Conservation (phyloP, 2,797 vertebrate genomes). For the Lateolabrax maculatus region DNA sequence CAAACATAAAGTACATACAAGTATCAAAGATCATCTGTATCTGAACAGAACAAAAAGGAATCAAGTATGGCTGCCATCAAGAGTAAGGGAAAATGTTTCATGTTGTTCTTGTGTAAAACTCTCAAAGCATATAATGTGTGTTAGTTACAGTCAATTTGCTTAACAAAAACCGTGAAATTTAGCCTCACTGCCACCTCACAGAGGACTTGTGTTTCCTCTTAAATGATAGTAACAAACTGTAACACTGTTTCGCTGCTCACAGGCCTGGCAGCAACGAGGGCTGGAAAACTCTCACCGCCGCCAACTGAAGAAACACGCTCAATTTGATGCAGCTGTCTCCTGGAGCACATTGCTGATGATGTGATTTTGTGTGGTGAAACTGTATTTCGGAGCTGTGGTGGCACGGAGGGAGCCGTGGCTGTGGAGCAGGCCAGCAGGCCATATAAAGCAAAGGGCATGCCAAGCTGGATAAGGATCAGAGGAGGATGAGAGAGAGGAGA, state of each 20-base stretch:
- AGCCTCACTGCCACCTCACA: constrained; percentile 29
- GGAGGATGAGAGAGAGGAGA: constrained; percentile 53
- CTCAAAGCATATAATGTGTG: constrained; percentile 17
- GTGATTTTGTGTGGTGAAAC: constrained; percentile 62
- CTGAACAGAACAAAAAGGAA: constrained; percentile 10
- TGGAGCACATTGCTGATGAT: constrained; percentile 60
- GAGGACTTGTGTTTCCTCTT: constrained; percentile 41
- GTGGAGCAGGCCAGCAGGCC: constrained; percentile 65
- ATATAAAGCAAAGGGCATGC: constrained; percentile 84
- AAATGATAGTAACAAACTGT: constrained; percentile 39
- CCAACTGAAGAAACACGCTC: constrained; percentile 71
- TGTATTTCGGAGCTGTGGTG: constrained; percentile 56
- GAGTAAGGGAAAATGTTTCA: constrained; percentile 7
- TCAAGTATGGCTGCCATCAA: background rate
- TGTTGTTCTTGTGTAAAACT: constrained; percentile 12
- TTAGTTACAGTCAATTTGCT: constrained; percentile 55
- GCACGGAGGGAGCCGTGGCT: constrained; percentile 33
- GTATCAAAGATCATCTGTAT: background rate
- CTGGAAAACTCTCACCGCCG: constrained; percentile 57
- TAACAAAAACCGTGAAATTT: constrained; percentile 31
- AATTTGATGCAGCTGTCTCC: constrained; percentile 75
- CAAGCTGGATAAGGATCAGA: constrained; percentile 83
- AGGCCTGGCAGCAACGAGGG: constrained; percentile 47
- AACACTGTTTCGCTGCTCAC: constrained; percentile 29
- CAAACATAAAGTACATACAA: background rate